These are phyloP conservation scores for Manduca sexta DNA, from an alignment of 1,140 invertebrate species.

Conservation along the genomic window DNA sequence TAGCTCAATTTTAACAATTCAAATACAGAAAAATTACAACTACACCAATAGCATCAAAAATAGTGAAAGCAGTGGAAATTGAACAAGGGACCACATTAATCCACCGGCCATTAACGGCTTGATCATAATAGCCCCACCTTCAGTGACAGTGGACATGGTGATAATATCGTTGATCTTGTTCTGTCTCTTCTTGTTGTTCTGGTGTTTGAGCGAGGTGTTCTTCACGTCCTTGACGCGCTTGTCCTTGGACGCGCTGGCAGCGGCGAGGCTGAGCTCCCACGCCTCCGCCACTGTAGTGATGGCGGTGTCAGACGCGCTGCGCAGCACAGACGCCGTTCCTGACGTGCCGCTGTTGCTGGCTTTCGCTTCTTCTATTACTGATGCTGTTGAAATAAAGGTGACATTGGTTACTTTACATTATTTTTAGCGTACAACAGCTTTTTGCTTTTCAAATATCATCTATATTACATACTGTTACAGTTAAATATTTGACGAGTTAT, in stretches of 20 bases:
- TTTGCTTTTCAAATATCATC: no score
- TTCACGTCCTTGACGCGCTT: constrained; percentile 86
- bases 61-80: no score
- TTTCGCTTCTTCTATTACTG: constrained; percentile 39
- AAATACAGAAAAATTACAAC: no score
- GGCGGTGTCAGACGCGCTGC: constrained; percentile 54
- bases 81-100: no score
- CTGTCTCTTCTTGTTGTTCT: constrained; percentile 50
- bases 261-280: constrained; percentile 81
- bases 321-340: constrained; percentile 27
- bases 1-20: no score
- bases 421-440: no score
- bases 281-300: constrained; percentile 60
- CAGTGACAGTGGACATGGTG: constrained; percentile 25
- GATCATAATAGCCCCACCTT: constrained; percentile 32
- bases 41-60: no score
- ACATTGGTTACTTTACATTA: no score
- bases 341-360: constrained; percentile 9
- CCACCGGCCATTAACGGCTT: constrained; percentile 7
- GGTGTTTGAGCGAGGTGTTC: constrained; percentile 71
- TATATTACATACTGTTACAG: no score
- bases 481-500: no score
- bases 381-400: constrained; percentile 19
- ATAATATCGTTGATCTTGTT: constrained; percentile 30
- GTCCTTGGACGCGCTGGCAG: constrained; percentile 87